These are phyloP conservation scores for Thripadectes ignobilis DNA, from an alignment of 2,797 vertebrate genomes.

Conservation along the genomic window DNA sequence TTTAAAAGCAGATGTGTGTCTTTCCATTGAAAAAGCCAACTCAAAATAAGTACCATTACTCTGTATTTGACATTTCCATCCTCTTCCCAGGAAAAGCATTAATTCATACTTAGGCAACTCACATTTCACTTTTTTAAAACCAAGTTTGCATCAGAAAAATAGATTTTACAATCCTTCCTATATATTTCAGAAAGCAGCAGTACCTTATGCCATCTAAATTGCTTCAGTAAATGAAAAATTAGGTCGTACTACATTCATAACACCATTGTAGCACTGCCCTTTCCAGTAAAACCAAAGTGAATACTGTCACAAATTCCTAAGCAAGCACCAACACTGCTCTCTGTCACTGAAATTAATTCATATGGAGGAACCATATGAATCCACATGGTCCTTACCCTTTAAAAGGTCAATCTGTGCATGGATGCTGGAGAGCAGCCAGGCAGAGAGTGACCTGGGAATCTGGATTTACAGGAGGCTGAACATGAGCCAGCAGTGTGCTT, in stretches of 20 bases:
- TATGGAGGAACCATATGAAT: neutral
- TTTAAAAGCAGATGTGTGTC: neutral
- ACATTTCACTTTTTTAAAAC: neutral
- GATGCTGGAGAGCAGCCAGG: neutral
- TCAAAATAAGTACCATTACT: conserved; percentile 9
- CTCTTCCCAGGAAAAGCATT: neutral
- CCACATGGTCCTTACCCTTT: neutral
- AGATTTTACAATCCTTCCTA: neutral
- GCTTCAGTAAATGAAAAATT: neutral
- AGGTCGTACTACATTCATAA: neutral
- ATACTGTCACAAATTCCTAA: neutral
- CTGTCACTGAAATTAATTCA: neutral
- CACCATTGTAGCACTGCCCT: neutral
- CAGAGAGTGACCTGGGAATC: no score
- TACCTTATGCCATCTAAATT: neutral
- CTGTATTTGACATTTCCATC: neutral
- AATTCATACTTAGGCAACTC: neutral
- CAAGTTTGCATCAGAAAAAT: neutral
- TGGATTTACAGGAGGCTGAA: no score
- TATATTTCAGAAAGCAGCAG: neutral
- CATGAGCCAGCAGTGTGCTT: no score
- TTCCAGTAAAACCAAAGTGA: neutral
- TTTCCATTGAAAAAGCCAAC: neutral
- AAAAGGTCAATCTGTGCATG: neutral
- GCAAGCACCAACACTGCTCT: neutral